phyloP scores from a whole-genome alignment of 1,140 invertebrate genomes.

The Gyrodactylus bullatarudis region DNA sequence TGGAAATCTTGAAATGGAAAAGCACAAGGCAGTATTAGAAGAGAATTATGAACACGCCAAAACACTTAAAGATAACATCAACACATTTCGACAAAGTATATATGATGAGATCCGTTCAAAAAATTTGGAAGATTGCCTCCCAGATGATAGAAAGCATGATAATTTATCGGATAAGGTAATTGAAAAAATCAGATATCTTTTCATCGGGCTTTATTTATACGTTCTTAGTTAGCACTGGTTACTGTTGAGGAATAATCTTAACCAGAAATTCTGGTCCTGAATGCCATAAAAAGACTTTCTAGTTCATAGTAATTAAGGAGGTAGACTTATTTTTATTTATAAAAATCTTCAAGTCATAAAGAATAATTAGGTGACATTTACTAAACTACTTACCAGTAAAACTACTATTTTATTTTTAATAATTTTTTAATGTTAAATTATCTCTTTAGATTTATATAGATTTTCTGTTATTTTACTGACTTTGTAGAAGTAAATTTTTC shows the following conservation, averaged over 20 bases:
- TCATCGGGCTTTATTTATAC: neutral
- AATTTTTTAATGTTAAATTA: too few species aligned
- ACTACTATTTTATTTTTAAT: too few species aligned
- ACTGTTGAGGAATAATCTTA: neutral
- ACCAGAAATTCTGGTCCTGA: neutral
- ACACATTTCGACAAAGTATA: conserved; percentile 34
- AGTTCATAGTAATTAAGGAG: neutral
- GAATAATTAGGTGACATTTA: too few species aligned
- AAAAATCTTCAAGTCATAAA: too few species aligned
- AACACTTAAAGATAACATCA: conserved; percentile 50
- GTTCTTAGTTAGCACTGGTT: neutral
- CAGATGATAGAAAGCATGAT: neutral
- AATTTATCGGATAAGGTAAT: neutral
- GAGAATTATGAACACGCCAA: conserved; percentile 62
- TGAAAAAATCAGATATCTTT: neutral
- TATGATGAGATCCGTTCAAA: conserved; percentile 27
- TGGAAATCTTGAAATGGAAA: conserved; percentile 55
- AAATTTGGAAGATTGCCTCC: neutral
- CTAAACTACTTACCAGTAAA: too few species aligned
- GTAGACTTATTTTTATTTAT: too few species aligned
- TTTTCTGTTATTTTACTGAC: too few species aligned
- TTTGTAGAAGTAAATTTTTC: too few species aligned
- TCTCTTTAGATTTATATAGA: too few species aligned
- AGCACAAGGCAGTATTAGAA: conserved; percentile 47
- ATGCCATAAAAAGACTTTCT: neutral